Percentiles rank a stretch among this genome's conserved stretches.
Conservation (phyloP, 2,113 vertebrate genomes). For the Oxyruncus cristatus region DNA sequence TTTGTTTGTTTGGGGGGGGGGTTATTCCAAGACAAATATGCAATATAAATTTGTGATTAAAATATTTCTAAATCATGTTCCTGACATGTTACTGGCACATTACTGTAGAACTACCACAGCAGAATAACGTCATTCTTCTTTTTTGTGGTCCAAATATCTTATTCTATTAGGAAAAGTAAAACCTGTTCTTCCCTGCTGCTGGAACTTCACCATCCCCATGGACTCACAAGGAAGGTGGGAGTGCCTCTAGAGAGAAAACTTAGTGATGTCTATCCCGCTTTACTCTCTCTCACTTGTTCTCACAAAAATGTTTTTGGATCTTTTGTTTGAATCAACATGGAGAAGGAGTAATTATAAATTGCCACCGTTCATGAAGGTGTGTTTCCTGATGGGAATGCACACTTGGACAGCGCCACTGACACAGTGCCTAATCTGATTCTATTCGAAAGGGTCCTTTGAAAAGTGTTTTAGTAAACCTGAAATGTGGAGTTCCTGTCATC, state of each 20-base stretch:
- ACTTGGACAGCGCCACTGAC: background rate
- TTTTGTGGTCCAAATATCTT: background rate
- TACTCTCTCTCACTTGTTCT: background rate
- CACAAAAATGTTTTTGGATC: background rate
- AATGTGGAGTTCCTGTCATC: background rate
- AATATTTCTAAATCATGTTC: background rate
- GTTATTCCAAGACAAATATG: background rate
- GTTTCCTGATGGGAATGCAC: background rate
- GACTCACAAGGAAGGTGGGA: background rate
- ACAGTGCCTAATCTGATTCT: background rate
- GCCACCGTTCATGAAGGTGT: accelerated
- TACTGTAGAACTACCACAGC: background rate
- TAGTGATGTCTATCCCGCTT: background rate
- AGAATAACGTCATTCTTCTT: background rate
- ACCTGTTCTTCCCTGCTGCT: background rate
- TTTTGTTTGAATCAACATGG: background rate
- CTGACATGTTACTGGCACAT: background rate
- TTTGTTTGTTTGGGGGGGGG: no score
- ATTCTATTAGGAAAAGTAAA: background rate
- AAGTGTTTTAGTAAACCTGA: background rate
- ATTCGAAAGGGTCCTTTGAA: background rate
- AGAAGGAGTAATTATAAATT: background rate
- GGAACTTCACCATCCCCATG: background rate
- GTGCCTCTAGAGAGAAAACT: background rate
- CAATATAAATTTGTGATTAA: background rate